Evolutionary conservation across 1,140 invertebrate genomes (phyloP).

Genomic region (Odontomachus brunneus): DNA sequence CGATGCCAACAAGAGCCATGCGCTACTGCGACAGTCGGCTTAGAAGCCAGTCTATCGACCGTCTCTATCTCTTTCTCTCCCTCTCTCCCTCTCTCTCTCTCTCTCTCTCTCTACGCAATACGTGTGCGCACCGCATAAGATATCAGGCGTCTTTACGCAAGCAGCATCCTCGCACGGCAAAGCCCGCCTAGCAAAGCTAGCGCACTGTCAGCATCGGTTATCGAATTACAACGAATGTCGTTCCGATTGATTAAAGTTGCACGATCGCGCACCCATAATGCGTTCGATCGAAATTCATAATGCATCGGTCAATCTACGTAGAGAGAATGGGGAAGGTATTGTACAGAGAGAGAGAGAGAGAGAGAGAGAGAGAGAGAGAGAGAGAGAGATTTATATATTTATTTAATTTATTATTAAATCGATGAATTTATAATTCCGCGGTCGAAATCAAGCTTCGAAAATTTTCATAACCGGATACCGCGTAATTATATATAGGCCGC

Average conservation of each 20-base stretch:
- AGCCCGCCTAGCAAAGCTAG: too few relatives aligned
- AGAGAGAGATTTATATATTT: slow-evolving; percentile 18
- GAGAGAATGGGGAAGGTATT: too few relatives aligned
- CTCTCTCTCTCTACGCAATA: slow-evolving; percentile 27
- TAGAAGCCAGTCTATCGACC: too few relatives aligned
- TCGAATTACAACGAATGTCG: not conserved
- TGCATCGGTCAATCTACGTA: not conserved
- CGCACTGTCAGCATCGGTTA: not conserved
- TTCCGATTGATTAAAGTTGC: slow-evolving; percentile 15
- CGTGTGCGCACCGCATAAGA: slow-evolving; percentile 29
- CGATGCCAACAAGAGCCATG: too few relatives aligned
- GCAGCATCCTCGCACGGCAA: not conserved
- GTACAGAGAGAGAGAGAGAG: not conserved
- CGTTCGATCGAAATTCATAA: slow-evolving; percentile 19
- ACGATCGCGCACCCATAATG: not conserved
- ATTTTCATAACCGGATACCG: not conserved
- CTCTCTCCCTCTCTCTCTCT: too few relatives aligned
- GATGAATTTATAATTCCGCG: slow-evolving; percentile 32
- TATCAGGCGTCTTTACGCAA: slow-evolving; percentile 29
- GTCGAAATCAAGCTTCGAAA: not conserved
- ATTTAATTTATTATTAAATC: slow-evolving; percentile 41
- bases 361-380: too few relatives aligned
- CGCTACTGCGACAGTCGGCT: too few relatives aligned
- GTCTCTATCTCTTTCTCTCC: too few relatives aligned
- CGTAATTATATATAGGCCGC: slow-evolving; percentile 31